phyloP scores from a whole-genome alignment of 1,140 invertebrate species.

The Andrena cerasifolii region DNA sequence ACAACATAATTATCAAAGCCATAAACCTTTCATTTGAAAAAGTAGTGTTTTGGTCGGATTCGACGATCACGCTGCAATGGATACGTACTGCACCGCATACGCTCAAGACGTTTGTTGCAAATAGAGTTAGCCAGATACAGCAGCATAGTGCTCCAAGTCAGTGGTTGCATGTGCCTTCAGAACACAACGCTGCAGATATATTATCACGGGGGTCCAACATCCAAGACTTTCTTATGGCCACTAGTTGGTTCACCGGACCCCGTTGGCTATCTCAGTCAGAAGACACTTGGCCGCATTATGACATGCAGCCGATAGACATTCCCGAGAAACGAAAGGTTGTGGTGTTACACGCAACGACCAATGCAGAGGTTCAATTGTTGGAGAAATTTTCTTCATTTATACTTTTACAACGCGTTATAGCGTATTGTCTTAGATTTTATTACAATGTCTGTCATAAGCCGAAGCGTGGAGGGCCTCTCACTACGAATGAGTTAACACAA shows the following conservation, averaged over 20 bases:
- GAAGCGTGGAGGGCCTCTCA: neutral
- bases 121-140: slow-evolving; percentile 18
- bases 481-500: slow-evolving; percentile 8
- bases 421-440: slow-evolving; percentile 41
- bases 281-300: neutral
- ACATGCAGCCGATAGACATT: neutral
- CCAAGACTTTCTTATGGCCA: no score
- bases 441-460: neutral
- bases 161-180: neutral
- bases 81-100: neutral
- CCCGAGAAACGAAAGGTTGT: neutral
- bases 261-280: slow-evolving; percentile 35
- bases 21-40: neutral
- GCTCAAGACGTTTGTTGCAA: slow-evolving; percentile 8
- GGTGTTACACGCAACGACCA: neutral
- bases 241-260: slow-evolving; percentile 59
- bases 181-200: slow-evolving; percentile 1
- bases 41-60: neutral
- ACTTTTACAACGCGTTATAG: slow-evolving; percentile 4
- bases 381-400: slow-evolving; percentile 24
- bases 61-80: neutral
- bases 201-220: no score
- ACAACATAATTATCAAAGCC: neutral
- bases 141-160: neutral
- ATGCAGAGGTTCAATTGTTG: neutral